These are phyloP conservation scores for Tridacna crocea DNA, from an alignment of 2,888 invertebrate genomes.

Conservation along the genomic window DNA sequence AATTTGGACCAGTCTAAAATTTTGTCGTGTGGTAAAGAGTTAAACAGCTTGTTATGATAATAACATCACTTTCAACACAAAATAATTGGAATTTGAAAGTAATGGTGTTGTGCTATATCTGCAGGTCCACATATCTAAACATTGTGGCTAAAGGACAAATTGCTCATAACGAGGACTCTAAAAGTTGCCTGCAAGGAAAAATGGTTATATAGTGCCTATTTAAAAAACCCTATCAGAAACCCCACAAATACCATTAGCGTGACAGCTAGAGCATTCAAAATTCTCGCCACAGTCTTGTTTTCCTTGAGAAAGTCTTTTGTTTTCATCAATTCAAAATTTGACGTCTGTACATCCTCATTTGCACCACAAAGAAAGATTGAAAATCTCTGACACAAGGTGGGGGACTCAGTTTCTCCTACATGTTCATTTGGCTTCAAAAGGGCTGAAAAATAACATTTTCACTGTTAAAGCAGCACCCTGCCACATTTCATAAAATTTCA, in stretches of 20 bases:
- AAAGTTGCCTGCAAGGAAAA: too few relatives aligned
- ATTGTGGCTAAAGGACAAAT: too few relatives aligned
- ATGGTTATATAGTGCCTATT: not conserved
- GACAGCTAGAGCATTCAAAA: not conserved
- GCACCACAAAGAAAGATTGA: conserved; percentile 1
- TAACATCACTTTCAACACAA: too few relatives aligned
- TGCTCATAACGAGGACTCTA: too few relatives aligned
- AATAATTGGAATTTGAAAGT: too few relatives aligned
- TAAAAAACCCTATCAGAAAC: conserved; percentile 8
- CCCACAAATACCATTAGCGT: conserved; percentile 7
- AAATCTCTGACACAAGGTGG: not conserved
- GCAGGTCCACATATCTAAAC: too few relatives aligned
- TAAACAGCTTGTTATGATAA: too few relatives aligned
- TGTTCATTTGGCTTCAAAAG: not conserved
- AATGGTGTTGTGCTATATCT: too few relatives aligned
- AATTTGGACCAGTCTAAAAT: too few relatives aligned
- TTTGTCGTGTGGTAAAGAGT: too few relatives aligned
- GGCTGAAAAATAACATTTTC: not conserved
- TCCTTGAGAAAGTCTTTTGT: conserved; percentile 3
- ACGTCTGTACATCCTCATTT: not conserved
- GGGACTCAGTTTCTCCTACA: not conserved
- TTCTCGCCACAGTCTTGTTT: not conserved
- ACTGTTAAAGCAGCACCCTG: too few relatives aligned
- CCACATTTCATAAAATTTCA: too few relatives aligned
- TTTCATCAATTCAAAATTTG: conserved; percentile 2